These are phyloP conservation scores for Alectura lathami DNA, from an alignment of 2,113 vertebrate genomes.

Conservation along the genomic window DNA sequence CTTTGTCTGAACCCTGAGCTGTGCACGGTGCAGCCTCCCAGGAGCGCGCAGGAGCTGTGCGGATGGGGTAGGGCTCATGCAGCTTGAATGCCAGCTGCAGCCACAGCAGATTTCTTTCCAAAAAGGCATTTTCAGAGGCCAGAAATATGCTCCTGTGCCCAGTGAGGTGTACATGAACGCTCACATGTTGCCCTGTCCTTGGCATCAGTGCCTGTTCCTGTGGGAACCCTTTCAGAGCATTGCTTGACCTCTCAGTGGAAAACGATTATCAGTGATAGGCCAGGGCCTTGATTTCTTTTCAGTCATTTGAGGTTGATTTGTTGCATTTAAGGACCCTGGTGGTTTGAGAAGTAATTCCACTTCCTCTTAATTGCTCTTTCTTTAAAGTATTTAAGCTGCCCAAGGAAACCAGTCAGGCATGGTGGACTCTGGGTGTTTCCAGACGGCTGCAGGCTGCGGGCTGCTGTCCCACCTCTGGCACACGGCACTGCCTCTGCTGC, in stretches of 20 bases:
- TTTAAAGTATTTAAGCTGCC: background rate
- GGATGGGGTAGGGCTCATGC: background rate
- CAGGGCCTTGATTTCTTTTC: background rate
- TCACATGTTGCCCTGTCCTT: background rate
- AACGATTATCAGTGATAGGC: background rate
- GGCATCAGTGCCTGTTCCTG: background rate
- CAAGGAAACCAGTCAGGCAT: background rate
- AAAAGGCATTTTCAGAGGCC: background rate
- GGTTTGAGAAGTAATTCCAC: background rate
- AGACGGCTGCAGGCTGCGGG: accelerated
- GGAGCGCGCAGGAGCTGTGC: too few relatives aligned
- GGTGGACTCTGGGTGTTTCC: background rate
- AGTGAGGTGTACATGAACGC: accelerated
- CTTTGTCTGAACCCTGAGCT: background rate
- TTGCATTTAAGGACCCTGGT: background rate
- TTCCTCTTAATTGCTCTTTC: background rate
- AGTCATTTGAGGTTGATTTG: background rate
- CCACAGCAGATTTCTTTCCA: background rate
- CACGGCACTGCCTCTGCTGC: background rate
- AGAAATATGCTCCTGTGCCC: background rate
- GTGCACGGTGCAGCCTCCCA: background rate
- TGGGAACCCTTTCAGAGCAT: background rate
- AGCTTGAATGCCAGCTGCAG: background rate
- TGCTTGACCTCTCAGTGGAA: background rate
- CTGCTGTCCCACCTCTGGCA: accelerated